Base-by-base conservation (phyloP, 2,888 invertebrate genomes). In the Hedychridium roseum region DNA sequence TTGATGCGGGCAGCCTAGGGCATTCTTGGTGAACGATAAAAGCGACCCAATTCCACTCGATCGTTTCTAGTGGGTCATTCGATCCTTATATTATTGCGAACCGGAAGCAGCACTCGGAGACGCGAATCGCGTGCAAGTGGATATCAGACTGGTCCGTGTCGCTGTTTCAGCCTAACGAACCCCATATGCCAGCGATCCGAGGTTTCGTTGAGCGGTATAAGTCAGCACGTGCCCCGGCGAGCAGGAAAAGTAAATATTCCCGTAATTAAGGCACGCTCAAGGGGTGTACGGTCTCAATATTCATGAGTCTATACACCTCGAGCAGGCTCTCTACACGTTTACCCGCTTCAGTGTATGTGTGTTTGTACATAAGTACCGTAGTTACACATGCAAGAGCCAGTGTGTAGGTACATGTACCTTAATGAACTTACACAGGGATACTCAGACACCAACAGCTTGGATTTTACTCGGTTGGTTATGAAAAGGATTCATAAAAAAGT, bases 241-340 rank as follows among this genome's bases (percentile, higher is more conserved):
- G 41, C 31, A 28, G 6, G 43, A 36, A 50, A 57, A 54, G 53
- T 42, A 57, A 57, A 57, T 48, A 57, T 50, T 26, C 39, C 16
- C 17, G 9, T n/a, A 52, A 60, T 58, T 49, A 51, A 54, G 47
- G 16, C 43, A 30, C 16, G 14, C 16, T 4, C 34, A 7, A 30
- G 35, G n/a, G 15, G 45, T 14, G 34, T 23, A 12, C 9, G 40
- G 6, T 21, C 50, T 58, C 49, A 54, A 54, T 52, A 62, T 56
- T 60, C 54, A 56, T 57, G 58, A 61, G 54, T 11, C 27, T 4
- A 9, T n/a, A n/a, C n/a, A n/a, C n/a, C n/a, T n/a, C n/a, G n/a
- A n/a, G n/a, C 4, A 9, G 12, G 27, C 27, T 27, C 12, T 27
- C 12, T 14, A 32, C 16, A 27, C 27, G 27, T 11, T n/a, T n/a